Evolutionary conservation across 2,797 vertebrate species (phyloP).

Genomic region (Gallinago stenura): DNA sequence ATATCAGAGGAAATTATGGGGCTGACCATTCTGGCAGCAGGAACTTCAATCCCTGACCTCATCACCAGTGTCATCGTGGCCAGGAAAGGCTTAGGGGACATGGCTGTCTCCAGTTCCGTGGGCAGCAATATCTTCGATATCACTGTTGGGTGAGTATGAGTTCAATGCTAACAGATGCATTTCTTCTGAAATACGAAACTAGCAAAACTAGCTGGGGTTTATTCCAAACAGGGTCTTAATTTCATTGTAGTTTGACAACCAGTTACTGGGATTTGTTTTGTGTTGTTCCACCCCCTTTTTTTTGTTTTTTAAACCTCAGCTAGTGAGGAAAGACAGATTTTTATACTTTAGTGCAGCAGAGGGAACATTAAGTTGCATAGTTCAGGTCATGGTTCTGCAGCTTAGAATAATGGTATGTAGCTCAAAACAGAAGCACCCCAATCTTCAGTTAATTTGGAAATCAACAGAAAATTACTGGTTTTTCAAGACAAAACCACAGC

Average conservation of each 20-base stretch:
- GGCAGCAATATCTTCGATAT: conserved; percentile 99
- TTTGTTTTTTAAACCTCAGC: neutral
- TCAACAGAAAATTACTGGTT: neutral
- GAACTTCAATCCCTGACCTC: conserved; percentile 96
- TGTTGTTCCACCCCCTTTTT: neutral
- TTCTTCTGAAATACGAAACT: neutral
- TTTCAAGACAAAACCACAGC: neutral
- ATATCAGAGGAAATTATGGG: conserved; percentile 99
- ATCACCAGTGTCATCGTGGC: conserved; percentile 99
- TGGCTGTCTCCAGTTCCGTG: conserved; percentile 97
- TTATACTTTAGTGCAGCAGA: neutral
- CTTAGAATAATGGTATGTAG: neutral
- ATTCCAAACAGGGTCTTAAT: neutral
- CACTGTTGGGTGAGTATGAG: conserved; percentile 91
- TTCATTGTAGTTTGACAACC: neutral
- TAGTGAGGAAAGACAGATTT: neutral
- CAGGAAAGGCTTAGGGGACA: conserved; percentile 94
- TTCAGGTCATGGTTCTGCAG: neutral
- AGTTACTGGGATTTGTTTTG: neutral
- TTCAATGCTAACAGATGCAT: neutral
- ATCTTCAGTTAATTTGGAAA: neutral
- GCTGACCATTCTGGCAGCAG: conserved; percentile 94
- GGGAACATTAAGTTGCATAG: neutral
- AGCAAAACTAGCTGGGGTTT: neutral
- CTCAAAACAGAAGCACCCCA: neutral